Evolutionary conservation across 1,140 invertebrate genomes (phyloP).

Genomic region (Heliconius melpomene): DNA sequence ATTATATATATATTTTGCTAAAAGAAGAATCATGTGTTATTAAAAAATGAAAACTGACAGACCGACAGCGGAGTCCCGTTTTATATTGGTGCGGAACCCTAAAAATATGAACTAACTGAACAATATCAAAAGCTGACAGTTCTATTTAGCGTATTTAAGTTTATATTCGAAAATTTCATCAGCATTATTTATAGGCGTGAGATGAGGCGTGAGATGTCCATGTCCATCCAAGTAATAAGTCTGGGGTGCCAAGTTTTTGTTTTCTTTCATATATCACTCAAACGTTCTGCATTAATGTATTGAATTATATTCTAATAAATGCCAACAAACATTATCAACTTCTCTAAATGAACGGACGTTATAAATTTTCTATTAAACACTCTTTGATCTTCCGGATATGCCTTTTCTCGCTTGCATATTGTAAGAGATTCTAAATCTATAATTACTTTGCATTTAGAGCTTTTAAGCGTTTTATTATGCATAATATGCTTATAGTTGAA

Average conservation of each 20-base stretch:
- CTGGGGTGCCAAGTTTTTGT: constrained; percentile 32
- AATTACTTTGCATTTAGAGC: neutral
- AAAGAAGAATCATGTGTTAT: too few species aligned
- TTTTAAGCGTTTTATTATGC: neutral
- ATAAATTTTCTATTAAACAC: constrained; percentile 23
- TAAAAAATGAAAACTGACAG: too few species aligned
- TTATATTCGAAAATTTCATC: constrained; percentile 1
- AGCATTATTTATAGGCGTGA: constrained; percentile 24
- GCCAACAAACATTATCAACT: constrained; percentile 35
- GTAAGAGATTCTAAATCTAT: constrained; percentile 8
- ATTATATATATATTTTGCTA: too few species aligned
- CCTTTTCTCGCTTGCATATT: constrained; percentile 18
- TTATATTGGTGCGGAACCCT: too few species aligned
- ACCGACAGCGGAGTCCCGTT: too few species aligned
- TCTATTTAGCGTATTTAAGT: neutral
- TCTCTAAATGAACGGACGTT: constrained; percentile 32
- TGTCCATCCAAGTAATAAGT: constrained; percentile 28
- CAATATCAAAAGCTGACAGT: neutral
- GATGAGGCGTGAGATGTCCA: constrained; percentile 26
- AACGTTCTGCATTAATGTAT: constrained; percentile 15
- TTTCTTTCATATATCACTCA: constrained; percentile 28
- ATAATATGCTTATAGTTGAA: neutral
- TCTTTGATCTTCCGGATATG: constrained; percentile 39
- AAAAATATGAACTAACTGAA: neutral
- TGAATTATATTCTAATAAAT: constrained; percentile 38